phyloP scores from a whole-genome alignment of 37 sponge, comb jelly and placozoan genomes.

The Aplysina aerophoba region DNA sequence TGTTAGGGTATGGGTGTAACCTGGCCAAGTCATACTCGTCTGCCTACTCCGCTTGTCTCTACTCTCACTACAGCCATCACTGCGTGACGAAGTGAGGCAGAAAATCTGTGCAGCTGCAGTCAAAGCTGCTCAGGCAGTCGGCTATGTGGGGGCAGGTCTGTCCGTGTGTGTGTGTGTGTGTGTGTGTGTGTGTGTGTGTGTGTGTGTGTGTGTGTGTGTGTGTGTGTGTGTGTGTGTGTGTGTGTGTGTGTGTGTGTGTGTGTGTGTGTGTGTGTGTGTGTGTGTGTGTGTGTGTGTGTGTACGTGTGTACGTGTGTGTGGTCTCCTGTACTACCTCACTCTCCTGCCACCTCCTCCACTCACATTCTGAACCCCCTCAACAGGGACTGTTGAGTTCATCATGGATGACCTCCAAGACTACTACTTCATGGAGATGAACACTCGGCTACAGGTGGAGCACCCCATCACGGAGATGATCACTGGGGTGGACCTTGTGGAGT shows the following conservation, averaged over 20 bases:
- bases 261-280: conserved; percentile 2
- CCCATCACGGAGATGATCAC: conserved; percentile 97
- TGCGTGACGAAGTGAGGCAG: conserved; percentile 60
- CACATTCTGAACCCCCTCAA: not conserved
- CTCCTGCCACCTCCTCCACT: too few relatives aligned
- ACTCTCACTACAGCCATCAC: conserved; percentile 52
- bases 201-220: not conserved
- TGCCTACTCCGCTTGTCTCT: not conserved
- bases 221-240: too few relatives aligned
- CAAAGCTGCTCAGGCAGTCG: conserved; percentile 93
- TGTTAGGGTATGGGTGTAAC: too few relatives aligned
- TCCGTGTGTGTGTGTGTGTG: too few relatives aligned
- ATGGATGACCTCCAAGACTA: conserved; percentile 92
- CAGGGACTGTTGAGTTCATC: conserved; percentile 96
- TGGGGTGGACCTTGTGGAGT: conserved; percentile 93
- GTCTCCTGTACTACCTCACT: too few relatives aligned
- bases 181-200: too few relatives aligned
- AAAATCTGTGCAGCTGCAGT: conserved; percentile 86
- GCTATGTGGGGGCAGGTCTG: conserved; percentile 92
- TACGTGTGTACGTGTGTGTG: not conserved
- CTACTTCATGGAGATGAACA: conserved; percentile 99
- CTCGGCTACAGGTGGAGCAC: conserved; percentile 97
- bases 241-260: not conserved
- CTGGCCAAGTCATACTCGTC: too few relatives aligned
- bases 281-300: conserved; percentile 21